phyloP scores from a whole-genome alignment of 2,797 vertebrate species.

The Sandelia bainsii region DNA sequence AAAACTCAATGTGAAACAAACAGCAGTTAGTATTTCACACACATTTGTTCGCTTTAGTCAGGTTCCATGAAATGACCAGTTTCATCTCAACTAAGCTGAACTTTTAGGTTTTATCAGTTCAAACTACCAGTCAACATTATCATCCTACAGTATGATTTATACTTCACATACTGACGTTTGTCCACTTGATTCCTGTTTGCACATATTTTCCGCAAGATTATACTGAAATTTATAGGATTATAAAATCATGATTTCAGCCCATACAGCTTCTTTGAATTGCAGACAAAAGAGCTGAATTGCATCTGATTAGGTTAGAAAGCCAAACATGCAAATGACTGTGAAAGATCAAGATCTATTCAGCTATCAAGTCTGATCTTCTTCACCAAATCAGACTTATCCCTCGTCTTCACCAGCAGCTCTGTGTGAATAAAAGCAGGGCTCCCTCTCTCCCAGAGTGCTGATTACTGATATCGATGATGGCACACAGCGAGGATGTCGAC shows the following conservation, averaged over 20 bases:
- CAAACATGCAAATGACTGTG: neutral
- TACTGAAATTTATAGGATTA: neutral
- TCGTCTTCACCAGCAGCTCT: neutral
- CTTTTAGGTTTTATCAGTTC: too few relatives aligned
- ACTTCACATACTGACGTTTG: too few relatives aligned
- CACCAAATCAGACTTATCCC: too few relatives aligned
- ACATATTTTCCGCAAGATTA: too few relatives aligned
- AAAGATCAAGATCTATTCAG: constrained; percentile 12
- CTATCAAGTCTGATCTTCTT: constrained; percentile 15
- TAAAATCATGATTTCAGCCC: neutral
- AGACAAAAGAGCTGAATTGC: neutral
- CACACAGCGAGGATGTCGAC: constrained; percentile 14
- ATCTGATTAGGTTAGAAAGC: constrained; percentile 14
- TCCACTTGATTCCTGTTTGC: neutral
- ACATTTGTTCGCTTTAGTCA: too few relatives aligned
- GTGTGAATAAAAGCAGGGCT: neutral
- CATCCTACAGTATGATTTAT: too few relatives aligned
- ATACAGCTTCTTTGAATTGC: neutral
- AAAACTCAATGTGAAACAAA: too few relatives aligned
- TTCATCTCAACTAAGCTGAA: too few relatives aligned
- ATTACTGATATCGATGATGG: constrained; percentile 24
- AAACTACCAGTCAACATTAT: too few relatives aligned
- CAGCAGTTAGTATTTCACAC: too few relatives aligned
- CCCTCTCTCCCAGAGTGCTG: neutral
- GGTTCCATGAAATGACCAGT: too few relatives aligned